These are phyloP conservation scores for Erinaceus europaeus DNA, from an alignment of 2,113 vertebrate genomes.

Conservation along the genomic window DNA sequence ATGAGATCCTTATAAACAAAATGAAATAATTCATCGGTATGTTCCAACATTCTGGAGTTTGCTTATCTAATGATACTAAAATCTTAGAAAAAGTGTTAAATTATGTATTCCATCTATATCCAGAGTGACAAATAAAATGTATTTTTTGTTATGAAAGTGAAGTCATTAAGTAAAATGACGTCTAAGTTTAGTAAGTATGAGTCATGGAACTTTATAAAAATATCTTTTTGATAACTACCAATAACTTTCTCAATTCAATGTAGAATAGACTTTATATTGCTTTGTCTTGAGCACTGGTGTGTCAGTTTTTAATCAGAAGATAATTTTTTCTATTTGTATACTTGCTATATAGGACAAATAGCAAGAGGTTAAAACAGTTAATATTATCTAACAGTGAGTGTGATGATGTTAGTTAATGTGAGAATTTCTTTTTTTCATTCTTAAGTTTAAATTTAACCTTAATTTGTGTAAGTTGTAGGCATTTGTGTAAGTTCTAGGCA, in stretches of 20 bases:
- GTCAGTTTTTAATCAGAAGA: not conserved
- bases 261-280: not conserved
- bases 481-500: constrained; percentile 23
- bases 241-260: constrained; percentile 26
- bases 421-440: not conserved
- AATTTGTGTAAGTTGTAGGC: not conserved
- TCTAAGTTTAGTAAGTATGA: constrained; percentile 11
- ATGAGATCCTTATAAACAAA: constrained; percentile 7
- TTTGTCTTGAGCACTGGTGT: not conserved
- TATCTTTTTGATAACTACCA: not conserved
- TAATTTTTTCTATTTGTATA: constrained; percentile 14
- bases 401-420: not conserved
- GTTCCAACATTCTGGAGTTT: constrained; percentile 49
- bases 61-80: constrained; percentile 14
- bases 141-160: constrained; percentile 32
- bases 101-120: not conserved
- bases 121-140: constrained; percentile 40
- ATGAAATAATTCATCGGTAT: not conserved
- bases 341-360: not conserved
- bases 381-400: not conserved
- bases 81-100: constrained; percentile 18
- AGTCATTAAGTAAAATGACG: not conserved
- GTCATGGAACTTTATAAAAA: not conserved
- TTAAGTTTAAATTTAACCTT: not conserved
- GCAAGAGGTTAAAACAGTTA: not conserved